Base-by-base conservation (phyloP, 2,797 vertebrate species). In the Brachymystax lenok region DNA sequence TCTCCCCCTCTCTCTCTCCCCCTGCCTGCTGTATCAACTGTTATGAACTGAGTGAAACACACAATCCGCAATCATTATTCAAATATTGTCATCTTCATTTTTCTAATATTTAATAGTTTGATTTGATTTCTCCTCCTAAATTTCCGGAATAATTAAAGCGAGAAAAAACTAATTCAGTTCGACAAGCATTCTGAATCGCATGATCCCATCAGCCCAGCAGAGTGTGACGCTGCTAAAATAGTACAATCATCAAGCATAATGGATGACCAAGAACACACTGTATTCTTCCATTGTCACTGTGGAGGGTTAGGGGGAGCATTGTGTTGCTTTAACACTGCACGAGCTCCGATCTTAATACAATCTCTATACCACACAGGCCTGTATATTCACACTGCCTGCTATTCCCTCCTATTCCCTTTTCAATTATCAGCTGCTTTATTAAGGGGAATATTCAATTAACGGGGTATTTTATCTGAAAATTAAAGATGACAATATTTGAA, bases 51-150 rank as follows among this genome's bases (percentile, higher is more conserved):
- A 24, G n/a, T 24, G 12, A 50, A 27, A 21, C 63, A 61, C 30
- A 69, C 64, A 19, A 33, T 52, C 73, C 63, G 66, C 83, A 83
- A 85, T 79, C 0, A 83, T 80, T 86, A 88, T 86, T 88, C 87
- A 84, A 84, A 80, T 83, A 81, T 76, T 81, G 75, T 72, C 74
- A 86, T 81, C 84, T 87, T 71, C 78, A 86, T 90, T 90, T 91
- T 82, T 59, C 54, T 59, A 6, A 19, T 5, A 59, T n/a, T 17
- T 5, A 8, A 59, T 19, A 19, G 19, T 21, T 59, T 59, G 16
- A n/a, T 59, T 59, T 59, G 10, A 46, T 40, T 40, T 40, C 35
- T 40, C 35, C 7, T 40, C 8, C 35, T 46, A 46, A 12, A 46
- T n/a, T n/a, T 59, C 54, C 54, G 4, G 6, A 59, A 59, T 59